Base-by-base conservation (phyloP, 2,888 invertebrate species). In the Tryphoninae sp. region DNA sequence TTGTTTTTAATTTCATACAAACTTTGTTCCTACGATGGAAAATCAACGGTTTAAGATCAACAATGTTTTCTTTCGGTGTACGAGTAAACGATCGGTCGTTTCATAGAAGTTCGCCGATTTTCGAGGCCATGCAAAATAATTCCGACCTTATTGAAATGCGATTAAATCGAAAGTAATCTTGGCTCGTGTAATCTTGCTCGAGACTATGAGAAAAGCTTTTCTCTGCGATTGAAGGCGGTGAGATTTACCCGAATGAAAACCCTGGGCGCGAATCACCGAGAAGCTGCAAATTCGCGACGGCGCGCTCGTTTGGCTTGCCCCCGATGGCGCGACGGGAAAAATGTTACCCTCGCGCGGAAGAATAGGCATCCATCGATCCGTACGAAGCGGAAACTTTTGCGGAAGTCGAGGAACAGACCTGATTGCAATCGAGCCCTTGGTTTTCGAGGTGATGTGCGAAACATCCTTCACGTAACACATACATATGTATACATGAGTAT, bases 371-470 rank as follows among this genome's bases (percentile, higher is more conserved):
- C 74, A 85, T 86, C 83, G 84, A 84, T 84, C 76, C 26, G 73
- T 86, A 86, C 26, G 75, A 86, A 86, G 51, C 77, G 73, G 78
- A 77, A 79, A 72, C 55, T 77, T 73, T 77, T 19, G 77, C 87
- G 89, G 88, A 89, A 89, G 86, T 88, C 85, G 83, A 83, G 83
- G 85, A 86, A 88, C 86, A 87, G 87, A 85, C 84, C 85, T 90
- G 90, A 90, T 90, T 90, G 89, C 89, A 91, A 91, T 90, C 90
- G 89, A 86, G 89, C 86, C 75, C 62, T 78, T 84, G 86, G 85
- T 87, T 89, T 89, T 87, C 85, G 84, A 71, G 64, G 53, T 75
- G 55, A 61, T 68, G 62, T 80, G 75, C 67, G 51, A 55, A 61
- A 19, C 51, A 74, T 67, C 33, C 73, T 64, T 33, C 62, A 23